These are phyloP conservation scores for Meloidogyne exigua DNA, from an alignment of 1,140 invertebrate species.

Conservation along the genomic window DNA sequence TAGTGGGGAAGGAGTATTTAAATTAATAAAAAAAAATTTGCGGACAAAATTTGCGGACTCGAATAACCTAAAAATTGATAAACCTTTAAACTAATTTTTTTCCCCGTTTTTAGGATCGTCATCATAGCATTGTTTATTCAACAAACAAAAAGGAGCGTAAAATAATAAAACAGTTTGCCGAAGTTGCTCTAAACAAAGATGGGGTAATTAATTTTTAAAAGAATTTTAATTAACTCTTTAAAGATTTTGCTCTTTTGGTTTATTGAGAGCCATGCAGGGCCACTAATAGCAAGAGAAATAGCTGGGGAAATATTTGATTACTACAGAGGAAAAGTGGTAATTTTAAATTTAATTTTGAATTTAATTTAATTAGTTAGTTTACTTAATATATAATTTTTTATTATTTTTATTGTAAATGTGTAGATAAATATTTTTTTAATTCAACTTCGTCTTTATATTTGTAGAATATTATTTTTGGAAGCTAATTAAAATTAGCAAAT, in stretches of 20 bases:
- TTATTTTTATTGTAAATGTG: background rate
- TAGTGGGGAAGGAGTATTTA: too few relatives aligned
- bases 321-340: slow-evolving; percentile 21
- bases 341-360: background rate
- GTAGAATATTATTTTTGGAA: too few relatives aligned
- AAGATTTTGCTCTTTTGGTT: slow-evolving; percentile 43
- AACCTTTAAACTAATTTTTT: too few relatives aligned
- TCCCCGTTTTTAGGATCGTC: slow-evolving; percentile 7
- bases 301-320: slow-evolving; percentile 33
- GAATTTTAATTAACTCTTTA: slow-evolving; percentile 21
- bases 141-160: background rate
- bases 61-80: too few relatives aligned
- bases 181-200: slow-evolving; percentile 22
- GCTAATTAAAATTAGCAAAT: too few relatives aligned
- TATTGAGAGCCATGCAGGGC: slow-evolving; percentile 52
- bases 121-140: slow-evolving; percentile 22
- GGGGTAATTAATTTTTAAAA: slow-evolving; percentile 1
- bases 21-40: too few relatives aligned
- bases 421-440: too few relatives aligned
- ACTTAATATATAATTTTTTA: background rate
- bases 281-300: slow-evolving; percentile 50
- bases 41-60: too few relatives aligned
- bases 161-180: slow-evolving; percentile 21
- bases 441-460: too few relatives aligned
- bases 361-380: background rate